These are phyloP conservation scores for Xiphydria camelus DNA, from an alignment of 2,888 invertebrate genomes.

Conservation along the genomic window DNA sequence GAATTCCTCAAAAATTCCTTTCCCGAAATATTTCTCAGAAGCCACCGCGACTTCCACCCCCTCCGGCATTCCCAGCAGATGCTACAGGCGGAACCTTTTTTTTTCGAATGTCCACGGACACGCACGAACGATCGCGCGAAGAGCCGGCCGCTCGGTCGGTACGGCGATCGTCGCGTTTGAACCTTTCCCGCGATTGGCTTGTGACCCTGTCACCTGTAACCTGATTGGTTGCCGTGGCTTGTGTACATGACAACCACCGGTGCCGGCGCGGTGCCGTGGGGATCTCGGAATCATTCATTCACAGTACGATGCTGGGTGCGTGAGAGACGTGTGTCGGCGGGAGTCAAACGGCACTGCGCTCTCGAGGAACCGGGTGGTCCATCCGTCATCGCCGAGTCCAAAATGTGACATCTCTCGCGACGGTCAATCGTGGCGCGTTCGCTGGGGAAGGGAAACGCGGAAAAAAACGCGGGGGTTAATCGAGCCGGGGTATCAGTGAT, in stretches of 20 bases:
- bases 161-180: background rate
- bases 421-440: too few species aligned
- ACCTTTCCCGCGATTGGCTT: background rate
- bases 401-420: constrained; percentile 1
- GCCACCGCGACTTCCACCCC: too few species aligned
- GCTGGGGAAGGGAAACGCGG: too few species aligned
- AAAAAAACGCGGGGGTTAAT: too few species aligned
- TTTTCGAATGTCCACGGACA: too few species aligned
- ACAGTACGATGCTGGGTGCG: constrained; percentile 19
- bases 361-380: too few species aligned
- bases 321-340: constrained; percentile 7
- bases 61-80: too few species aligned
- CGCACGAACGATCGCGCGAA: too few species aligned
- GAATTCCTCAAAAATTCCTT: too few species aligned
- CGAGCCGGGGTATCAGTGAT: too few species aligned
- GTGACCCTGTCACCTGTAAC: background rate
- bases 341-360: constrained; percentile 11
- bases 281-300: constrained; percentile 4
- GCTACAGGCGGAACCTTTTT: too few species aligned
- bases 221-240: background rate
- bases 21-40: too few species aligned
- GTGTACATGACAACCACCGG: constrained; percentile 13
- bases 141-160: background rate
- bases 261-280: constrained; percentile 8
- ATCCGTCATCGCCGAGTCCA: background rate